A percentile compares a stretch with the other conserved stretches of the same genome.
Evolutionary conservation across 2,113 vertebrate genomes (phyloP).

Genomic region (Malurus alboscapulatus): DNA sequence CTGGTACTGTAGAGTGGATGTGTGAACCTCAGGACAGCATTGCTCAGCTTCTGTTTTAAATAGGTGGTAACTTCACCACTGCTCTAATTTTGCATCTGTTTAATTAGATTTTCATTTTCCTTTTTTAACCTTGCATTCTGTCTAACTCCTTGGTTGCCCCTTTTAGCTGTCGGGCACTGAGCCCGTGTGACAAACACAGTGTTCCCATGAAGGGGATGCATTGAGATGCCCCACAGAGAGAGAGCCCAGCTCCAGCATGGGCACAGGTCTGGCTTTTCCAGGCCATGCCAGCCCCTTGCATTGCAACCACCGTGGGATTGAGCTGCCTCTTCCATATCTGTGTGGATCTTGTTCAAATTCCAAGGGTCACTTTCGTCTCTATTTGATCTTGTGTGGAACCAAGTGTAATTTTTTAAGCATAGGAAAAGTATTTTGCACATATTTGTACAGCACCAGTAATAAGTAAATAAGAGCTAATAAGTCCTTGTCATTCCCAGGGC

Average conservation of each 20-base stretch:
- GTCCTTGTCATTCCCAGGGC: neutral
- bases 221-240: neutral
- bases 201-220: neutral
- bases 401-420: neutral
- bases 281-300: neutral
- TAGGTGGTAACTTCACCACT: neutral
- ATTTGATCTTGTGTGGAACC: neutral
- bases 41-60: neutral
- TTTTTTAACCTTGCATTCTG: neutral
- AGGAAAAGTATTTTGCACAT: neutral
- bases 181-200: neutral
- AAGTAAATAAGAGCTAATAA: neutral
- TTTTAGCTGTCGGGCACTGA: neutral
- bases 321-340: neutral
- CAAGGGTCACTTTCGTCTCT: neutral
- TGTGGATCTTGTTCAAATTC: neutral
- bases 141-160: neutral
- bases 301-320: fast-evolving
- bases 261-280: neutral
- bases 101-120: neutral
- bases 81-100: neutral
- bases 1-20: too few species aligned
- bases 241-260: fast-evolving
- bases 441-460: neutral
- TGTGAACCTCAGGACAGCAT: neutral